Percentiles rank a stretch among this genome's conserved stretches.
phyloP scores from a whole-genome alignment of 2,113 vertebrate species.

The Myotis brandtii region DNA sequence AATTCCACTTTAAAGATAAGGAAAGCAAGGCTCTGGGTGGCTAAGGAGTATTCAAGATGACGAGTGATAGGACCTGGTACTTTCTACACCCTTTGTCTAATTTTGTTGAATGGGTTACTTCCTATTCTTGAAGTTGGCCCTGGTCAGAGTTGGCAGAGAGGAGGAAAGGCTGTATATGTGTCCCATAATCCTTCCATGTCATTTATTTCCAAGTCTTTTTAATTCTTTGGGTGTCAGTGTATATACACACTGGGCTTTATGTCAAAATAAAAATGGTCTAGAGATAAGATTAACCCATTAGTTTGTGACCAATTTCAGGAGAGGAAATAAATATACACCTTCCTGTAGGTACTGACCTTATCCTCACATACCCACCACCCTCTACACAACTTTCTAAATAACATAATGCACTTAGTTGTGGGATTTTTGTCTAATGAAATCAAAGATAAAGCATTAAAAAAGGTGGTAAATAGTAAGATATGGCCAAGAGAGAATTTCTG shows the following conservation, averaged over 20 bases:
- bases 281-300: neutral
- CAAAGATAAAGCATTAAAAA: neutral
- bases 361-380: rapidly evolving
- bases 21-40: neutral
- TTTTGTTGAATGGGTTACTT: neutral
- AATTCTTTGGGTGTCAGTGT: neutral
- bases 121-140: neutral
- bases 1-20: neutral
- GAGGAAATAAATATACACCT: neutral
- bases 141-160: neutral
- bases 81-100: neutral
- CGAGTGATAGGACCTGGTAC: neutral
- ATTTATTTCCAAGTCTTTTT: neutral
- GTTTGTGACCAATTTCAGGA: neutral
- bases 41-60: neutral
- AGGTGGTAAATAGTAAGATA: neutral
- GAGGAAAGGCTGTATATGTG: neutral
- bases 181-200: neutral
- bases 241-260: neutral
- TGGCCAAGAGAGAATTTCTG: neutral
- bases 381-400: neutral
- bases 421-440: neutral
- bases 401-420: neutral
- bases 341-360: neutral
- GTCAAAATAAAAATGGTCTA: neutral